A percentile compares a stretch with the other conserved stretches of the same genome.
These are phyloP conservation scores for Smutsia temminckii DNA, from an alignment of 2,797 vertebrate species.

Conservation along the genomic window DNA sequence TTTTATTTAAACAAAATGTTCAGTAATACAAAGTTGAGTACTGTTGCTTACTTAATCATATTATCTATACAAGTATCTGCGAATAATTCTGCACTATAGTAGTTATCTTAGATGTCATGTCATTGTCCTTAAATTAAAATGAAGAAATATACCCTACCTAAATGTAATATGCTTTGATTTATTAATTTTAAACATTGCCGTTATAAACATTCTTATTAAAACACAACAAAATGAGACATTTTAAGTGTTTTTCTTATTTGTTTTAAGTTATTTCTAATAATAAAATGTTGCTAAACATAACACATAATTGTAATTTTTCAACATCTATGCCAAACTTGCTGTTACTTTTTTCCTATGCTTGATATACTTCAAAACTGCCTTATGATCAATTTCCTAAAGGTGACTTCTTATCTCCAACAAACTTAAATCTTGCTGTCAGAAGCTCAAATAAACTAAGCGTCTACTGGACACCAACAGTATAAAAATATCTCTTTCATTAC, in stretches of 20 bases:
- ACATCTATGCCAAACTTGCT: background rate
- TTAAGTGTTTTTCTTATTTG: background rate
- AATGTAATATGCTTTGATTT: background rate
- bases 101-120: background rate
- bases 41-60: background rate
- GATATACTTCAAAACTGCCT: background rate
- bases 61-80: background rate
- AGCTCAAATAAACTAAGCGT: slow-evolving; percentile 11
- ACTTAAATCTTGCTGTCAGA: background rate
- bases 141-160: background rate
- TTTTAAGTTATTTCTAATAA: background rate
- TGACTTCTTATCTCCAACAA: background rate
- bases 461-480: background rate
- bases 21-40: slow-evolving; percentile 48
- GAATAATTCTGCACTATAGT: background rate
- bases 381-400: slow-evolving; percentile 46
- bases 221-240: background rate
- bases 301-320: slow-evolving; percentile 2
- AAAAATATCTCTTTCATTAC: slow-evolving; percentile 17
- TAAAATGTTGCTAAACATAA: background rate
- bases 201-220: background rate
- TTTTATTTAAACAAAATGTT: slow-evolving; percentile 41
- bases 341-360: background rate
- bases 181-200: background rate
- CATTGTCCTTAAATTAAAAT: background rate